Evolutionary conservation across 2,888 invertebrate species (phyloP).

Genomic region (Chymomyza amoena): DNA sequence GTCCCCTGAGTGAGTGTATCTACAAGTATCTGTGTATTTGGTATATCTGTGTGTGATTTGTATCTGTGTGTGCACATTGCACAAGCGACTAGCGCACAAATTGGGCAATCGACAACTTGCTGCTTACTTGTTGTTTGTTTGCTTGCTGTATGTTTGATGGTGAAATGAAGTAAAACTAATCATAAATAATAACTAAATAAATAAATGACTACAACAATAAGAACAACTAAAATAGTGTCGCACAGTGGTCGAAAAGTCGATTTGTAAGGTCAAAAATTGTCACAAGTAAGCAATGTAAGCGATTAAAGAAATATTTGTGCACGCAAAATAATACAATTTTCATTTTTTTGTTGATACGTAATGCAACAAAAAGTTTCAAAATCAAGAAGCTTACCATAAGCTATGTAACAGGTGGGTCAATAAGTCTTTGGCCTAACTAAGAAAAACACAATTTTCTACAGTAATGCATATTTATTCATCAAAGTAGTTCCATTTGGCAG

Average conservation of each 20-base stretch:
- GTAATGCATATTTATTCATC: no score
- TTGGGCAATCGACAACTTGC: conserved; percentile 26
- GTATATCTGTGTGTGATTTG: not conserved
- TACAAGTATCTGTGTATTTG: not conserved
- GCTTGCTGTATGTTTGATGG: not conserved
- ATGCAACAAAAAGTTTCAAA: no score
- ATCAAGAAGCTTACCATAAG: no score
- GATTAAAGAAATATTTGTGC: no score
- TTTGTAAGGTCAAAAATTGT: not conserved
- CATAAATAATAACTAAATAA: conserved; percentile 49
- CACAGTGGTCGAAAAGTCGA: not conserved
- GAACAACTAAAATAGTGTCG: not conserved
- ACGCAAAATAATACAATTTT: no score
- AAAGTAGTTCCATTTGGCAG: no score
- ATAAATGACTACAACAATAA: conserved; percentile 6
- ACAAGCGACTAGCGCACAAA: conserved; percentile 24
- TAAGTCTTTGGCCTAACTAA: no score
- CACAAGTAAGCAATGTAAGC: no score
- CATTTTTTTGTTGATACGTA: no score
- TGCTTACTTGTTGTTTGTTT: conserved; percentile 6
- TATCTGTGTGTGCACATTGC: conserved; percentile 39
- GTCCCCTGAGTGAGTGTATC: not conserved
- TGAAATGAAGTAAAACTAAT: conserved; percentile 35
- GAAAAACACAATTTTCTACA: no score
- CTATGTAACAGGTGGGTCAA: no score